A percentile compares a stretch with the other conserved stretches of the same genome.
phyloP scores from a whole-genome alignment of 2,113 vertebrate genomes.

The Stigmatopora nigra region DNA sequence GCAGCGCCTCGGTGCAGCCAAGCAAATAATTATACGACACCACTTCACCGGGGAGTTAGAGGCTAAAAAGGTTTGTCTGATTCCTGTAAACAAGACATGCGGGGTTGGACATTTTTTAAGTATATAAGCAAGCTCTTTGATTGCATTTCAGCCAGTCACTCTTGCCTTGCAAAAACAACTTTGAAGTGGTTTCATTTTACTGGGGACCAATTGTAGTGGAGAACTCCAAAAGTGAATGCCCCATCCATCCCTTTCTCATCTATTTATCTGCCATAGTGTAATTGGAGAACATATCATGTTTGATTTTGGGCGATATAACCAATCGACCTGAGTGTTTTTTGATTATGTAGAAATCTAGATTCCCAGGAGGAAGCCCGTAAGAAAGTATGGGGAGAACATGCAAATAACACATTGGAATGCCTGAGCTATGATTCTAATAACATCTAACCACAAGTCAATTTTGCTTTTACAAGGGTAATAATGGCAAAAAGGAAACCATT shows the following conservation, averaged over 20 bases:
- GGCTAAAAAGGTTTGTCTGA: slow-evolving; percentile 62
- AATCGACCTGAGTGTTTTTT: not conserved
- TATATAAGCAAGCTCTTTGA: slow-evolving; percentile 8
- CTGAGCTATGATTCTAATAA: not conserved
- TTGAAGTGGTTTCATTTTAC: not conserved
- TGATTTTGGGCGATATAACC: too few species aligned
- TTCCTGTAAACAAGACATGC: slow-evolving; percentile 48
- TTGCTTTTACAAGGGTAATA: too few species aligned
- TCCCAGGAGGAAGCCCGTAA: not conserved
- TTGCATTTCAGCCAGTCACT: slow-evolving; percentile 18
- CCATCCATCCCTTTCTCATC: not conserved
- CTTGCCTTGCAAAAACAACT: not conserved
- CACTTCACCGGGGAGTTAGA: slow-evolving; percentile 48
- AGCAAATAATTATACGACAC: slow-evolving; percentile 64
- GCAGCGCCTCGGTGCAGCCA: slow-evolving; percentile 55
- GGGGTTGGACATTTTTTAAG: slow-evolving; percentile 6
- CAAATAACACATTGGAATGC: not conserved
- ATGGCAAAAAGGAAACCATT: too few species aligned
- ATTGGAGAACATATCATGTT: not conserved
- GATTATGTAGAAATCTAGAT: not conserved
- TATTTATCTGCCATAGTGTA: not conserved
- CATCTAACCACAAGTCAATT: not conserved
- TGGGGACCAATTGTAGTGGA: not conserved
- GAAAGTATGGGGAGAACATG: not conserved
- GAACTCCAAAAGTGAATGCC: not conserved